Evolutionary conservation across 1,140 invertebrate species (phyloP).

Genomic region (Rhagoletis zephyria): DNA sequence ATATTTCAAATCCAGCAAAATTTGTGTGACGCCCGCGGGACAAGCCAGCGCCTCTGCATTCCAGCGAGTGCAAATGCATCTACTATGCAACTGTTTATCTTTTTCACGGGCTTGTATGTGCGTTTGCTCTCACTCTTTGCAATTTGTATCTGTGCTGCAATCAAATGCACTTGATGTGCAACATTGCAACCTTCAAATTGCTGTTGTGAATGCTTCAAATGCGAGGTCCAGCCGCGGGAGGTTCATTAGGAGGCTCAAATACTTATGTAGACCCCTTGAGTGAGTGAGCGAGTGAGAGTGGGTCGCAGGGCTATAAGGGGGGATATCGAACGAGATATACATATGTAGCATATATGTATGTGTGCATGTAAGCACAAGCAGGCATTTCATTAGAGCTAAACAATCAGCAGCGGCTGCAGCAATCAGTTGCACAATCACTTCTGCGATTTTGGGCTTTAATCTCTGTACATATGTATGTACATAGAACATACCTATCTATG

Average conservation of each 20-base stretch:
- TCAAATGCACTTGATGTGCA: background rate
- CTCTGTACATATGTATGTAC: no score
- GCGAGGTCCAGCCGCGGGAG: slow-evolving; percentile 22
- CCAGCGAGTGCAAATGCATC: background rate
- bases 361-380: background rate
- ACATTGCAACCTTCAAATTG: slow-evolving; percentile 32
- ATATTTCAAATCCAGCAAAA: background rate
- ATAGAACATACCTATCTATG: no score
- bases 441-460: background rate
- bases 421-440: background rate
- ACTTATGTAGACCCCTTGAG: background rate
- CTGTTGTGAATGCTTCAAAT: slow-evolving; percentile 17
- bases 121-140: background rate
- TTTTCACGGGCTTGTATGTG: background rate
- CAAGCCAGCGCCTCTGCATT: background rate
- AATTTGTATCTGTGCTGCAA: slow-evolving; percentile 15
- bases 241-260: slow-evolving; percentile 15
- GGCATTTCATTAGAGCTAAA: slow-evolving; percentile 32
- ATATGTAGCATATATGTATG: background rate
- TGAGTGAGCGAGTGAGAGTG: background rate
- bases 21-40: background rate
- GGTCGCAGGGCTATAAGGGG: background rate
- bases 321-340: background rate
- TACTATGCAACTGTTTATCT: background rate
- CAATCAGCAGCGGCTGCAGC: slow-evolving; percentile 8